Conservation (phyloP, 2,888 invertebrate species). For the Andrena marginata region DNA sequence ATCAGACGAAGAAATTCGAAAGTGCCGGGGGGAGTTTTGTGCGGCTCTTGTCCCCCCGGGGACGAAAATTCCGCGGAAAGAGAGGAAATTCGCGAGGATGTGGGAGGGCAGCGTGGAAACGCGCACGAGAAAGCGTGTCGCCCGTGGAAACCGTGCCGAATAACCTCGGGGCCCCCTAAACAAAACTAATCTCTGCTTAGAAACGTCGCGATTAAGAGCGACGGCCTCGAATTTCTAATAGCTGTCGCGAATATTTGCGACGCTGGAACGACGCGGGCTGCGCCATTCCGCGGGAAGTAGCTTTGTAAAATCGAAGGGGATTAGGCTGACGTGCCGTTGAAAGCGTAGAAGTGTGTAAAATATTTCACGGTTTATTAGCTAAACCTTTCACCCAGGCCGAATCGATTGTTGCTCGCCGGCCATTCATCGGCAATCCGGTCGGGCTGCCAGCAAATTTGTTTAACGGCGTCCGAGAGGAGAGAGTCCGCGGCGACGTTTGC, state of each 20-base stretch:
- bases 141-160: slow-evolving; percentile 43
- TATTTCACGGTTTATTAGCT: slow-evolving; percentile 43
- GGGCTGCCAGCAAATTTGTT: slow-evolving; percentile 23
- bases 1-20: slow-evolving; percentile 60
- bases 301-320: slow-evolving; percentile 52
- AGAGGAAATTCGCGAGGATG: not conserved
- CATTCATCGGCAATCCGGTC: slow-evolving; percentile 2
- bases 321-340: slow-evolving; percentile 32
- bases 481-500: slow-evolving; percentile 31
- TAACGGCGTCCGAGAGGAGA: not conserved
- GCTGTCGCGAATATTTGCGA: no score
- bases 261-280: no score
- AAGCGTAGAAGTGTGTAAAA: slow-evolving; percentile 47
- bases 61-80: not conserved
- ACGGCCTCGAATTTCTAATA: not conserved
- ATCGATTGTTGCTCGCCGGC: not conserved
- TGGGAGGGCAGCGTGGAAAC: slow-evolving; percentile 13
- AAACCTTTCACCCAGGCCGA: slow-evolving; percentile 18
- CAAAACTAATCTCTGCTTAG: slow-evolving; percentile 25
- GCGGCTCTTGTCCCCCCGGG: slow-evolving; percentile 19
- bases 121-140: slow-evolving; percentile 61
- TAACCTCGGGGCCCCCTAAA: slow-evolving; percentile 13
- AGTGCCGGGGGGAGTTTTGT: slow-evolving; percentile 41
- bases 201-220: slow-evolving; percentile 13
- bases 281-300: slow-evolving; percentile 27